Evolutionary conservation across 2,113 vertebrate species (phyloP).

Genomic region (Carettochelys insculpta): DNA sequence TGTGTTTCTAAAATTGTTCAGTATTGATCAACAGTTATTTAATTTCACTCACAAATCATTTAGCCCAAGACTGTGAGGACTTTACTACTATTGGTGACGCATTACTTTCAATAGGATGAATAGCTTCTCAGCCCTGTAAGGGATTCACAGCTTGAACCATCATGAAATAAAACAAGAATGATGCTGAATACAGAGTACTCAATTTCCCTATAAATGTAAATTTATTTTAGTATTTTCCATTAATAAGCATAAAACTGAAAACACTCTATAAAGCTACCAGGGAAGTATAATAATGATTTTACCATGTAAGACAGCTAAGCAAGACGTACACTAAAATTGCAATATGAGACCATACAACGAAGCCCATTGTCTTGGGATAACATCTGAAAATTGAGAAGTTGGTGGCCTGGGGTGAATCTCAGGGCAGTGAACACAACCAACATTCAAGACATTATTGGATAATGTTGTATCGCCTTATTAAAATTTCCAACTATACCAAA

Average conservation of each 20-base stretch:
- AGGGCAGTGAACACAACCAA: slow-evolving; percentile 62
- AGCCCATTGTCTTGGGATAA: slow-evolving; percentile 62
- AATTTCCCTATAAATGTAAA: slow-evolving; percentile 17
- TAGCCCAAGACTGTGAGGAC: accelerated
- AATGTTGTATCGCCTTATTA: slow-evolving; percentile 51
- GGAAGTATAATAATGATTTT: slow-evolving; percentile 2
- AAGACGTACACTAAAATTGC: slow-evolving; percentile 48
- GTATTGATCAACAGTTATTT: neutral
- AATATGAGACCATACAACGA: slow-evolving; percentile 59
- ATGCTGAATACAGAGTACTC: neutral
- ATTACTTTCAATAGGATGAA: neutral
- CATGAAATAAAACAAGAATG: slow-evolving; percentile 30
- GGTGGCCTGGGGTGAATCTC: slow-evolving; percentile 68
- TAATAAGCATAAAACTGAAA: slow-evolving; percentile 16
- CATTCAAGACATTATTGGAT: slow-evolving; percentile 57
- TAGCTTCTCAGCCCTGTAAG: neutral
- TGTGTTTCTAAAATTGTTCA: neutral
- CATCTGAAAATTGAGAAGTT: slow-evolving; percentile 71
- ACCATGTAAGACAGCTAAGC: neutral
- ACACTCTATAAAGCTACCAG: slow-evolving; percentile 18
- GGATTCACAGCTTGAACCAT: slow-evolving; percentile 13
- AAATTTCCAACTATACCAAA: slow-evolving; percentile 58
- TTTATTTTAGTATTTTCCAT: neutral
- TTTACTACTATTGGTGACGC: neutral
- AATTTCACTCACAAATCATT: neutral